phyloP scores from a whole-genome alignment of 1,140 invertebrate species.

The Drosophila elegans region DNA sequence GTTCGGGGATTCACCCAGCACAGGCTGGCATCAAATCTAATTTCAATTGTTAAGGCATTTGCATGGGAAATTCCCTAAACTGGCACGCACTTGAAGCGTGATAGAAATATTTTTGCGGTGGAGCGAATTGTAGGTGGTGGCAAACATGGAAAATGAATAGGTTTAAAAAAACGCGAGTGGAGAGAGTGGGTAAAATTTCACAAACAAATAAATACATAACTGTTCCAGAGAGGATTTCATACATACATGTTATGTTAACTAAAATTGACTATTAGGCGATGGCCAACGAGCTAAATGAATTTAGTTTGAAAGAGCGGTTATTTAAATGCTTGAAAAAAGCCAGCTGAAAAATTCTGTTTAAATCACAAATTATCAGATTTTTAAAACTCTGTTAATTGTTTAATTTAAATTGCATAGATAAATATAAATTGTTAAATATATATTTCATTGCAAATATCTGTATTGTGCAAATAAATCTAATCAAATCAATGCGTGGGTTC shows the following conservation, averaged over 20 bases:
- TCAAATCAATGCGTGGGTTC: too few species aligned
- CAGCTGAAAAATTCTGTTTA: too few species aligned
- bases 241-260: constrained; percentile 14
- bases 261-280: constrained; percentile 12
- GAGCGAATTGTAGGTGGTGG: constrained; percentile 35
- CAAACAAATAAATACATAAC: too few species aligned
- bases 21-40: constrained; percentile 54
- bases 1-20: constrained; percentile 42
- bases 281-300: constrained; percentile 1
- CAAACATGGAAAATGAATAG: constrained; percentile 36
- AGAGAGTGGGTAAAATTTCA: constrained; percentile 10
- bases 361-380: too few species aligned
- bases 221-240: constrained; percentile 11
- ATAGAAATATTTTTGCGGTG: constrained; percentile 65
- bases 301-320: background rate
- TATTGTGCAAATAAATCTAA: too few species aligned
- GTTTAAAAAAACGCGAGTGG: constrained; percentile 18
- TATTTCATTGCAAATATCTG: too few species aligned
- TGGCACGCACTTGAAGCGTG: constrained; percentile 53
- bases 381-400: too few species aligned
- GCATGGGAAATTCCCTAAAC: constrained; percentile 63
- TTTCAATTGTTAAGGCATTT: constrained; percentile 72
- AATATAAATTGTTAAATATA: too few species aligned
- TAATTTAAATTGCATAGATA: too few species aligned
- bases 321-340: too few species aligned